These are phyloP conservation scores for Muraenolepis orangiensis DNA, from an alignment of 2,797 vertebrate species.

Conservation along the genomic window DNA sequence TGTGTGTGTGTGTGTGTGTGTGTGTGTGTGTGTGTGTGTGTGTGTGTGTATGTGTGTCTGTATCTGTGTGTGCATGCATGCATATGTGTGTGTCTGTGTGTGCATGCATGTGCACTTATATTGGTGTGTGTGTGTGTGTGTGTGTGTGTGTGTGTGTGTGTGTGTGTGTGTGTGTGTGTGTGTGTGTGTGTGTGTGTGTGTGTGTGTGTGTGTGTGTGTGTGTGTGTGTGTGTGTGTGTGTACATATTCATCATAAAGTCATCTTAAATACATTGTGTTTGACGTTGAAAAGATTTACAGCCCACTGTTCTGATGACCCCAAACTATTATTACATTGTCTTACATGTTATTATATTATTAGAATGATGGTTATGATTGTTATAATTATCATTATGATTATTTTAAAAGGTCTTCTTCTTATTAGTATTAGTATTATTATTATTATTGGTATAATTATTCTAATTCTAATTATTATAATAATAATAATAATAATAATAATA, in stretches of 20 bases:
- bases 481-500: too few species aligned
- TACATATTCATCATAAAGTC: constrained; percentile 12
- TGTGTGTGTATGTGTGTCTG: not conserved
- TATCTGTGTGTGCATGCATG: not conserved
- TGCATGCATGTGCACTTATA: not conserved
- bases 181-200: not conserved
- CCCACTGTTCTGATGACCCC: not conserved
- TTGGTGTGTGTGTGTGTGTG: not conserved
- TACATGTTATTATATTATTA: too few species aligned
- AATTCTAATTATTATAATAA: too few species aligned
- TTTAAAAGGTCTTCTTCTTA: too few species aligned
- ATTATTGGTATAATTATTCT: too few species aligned
- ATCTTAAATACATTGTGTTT: constrained; percentile 25
- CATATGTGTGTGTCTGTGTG: not conserved
- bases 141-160: not conserved
- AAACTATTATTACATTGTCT: not conserved
- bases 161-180: not conserved
- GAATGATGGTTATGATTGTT: too few species aligned
- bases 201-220: not conserved
- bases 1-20: not conserved
- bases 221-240: not conserved
- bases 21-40: not conserved
- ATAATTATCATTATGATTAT: too few species aligned
- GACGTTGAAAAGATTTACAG: constrained; percentile 42
- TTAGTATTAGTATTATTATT: too few species aligned